Conservation (phyloP, 2,797 vertebrate genomes). For the Sciurus carolinensis region DNA sequence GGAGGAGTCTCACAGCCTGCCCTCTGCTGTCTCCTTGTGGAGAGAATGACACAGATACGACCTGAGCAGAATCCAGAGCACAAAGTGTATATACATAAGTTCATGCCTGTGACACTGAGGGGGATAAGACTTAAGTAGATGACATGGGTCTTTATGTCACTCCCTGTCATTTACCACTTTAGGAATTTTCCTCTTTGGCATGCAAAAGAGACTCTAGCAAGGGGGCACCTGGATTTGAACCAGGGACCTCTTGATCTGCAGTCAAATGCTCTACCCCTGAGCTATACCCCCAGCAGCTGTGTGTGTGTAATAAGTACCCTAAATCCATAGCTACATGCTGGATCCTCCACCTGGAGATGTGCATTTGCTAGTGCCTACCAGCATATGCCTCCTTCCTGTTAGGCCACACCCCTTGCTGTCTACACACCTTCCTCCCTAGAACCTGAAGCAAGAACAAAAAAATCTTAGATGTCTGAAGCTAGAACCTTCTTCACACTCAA, state of each 20-base stretch:
- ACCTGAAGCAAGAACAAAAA: background rate
- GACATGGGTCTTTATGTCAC: no score
- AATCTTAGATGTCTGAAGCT: background rate
- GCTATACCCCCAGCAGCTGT: constrained; percentile 26
- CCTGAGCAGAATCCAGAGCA: no score
- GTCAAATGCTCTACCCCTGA: constrained; percentile 59
- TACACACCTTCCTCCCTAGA: background rate
- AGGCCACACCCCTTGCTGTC: no score
- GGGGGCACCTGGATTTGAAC: constrained; percentile 73
- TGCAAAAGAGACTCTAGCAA: background rate
- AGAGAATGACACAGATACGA: no score
- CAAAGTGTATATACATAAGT: no score
- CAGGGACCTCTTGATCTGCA: constrained; percentile 74
- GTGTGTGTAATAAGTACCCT: background rate
- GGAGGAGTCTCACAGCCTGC: background rate
- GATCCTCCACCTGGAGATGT: background rate
- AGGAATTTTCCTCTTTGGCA: no score
- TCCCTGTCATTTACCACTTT: no score
- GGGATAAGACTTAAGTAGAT: no score
- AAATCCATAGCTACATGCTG: background rate
- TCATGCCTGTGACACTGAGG: no score
- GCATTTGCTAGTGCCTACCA: no score
- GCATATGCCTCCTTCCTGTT: no score
- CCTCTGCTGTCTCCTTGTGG: background rate
- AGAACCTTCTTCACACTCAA: background rate